Base-by-base conservation (phyloP, 1,140 invertebrate genomes). In the Pemphigus obesinymphae region DNA sequence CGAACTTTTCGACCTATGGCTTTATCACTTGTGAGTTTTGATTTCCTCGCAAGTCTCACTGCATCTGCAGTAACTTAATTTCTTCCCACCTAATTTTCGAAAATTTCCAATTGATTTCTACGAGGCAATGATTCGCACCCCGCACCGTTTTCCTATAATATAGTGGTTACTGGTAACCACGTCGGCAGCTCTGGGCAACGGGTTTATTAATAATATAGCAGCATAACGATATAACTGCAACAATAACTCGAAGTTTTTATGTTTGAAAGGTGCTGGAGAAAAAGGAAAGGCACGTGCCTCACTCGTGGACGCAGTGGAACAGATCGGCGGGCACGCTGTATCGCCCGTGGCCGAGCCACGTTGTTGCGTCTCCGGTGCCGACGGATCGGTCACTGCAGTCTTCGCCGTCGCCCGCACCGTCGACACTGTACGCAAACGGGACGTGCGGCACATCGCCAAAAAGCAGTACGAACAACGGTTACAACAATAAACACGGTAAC, bases 241-340 rank as follows among this genome's bases (percentile, higher is more conserved):
- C n/a, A n/a, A n/a, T n/a, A n/a, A n/a, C n/a, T n/a, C n/a, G n/a
- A n/a, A 23, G 11, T 2, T 31, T 61, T 61, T 20, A 15, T 31
- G 11, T 68, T 40, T 15, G 3, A 2, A 43, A 78, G 75, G 75
- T 37, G 7, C 3, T 55, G 53, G 50, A 37, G n/a, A 78, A 78
- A 17, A 26, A 15, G 0, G 53, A 78, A 23, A 53, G n/a, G 13
- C 48, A 58, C 34, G 50, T 58, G 29, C 34, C 43, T n/a, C 40
- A 55, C 34, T 53, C 75, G 6, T 78, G 75, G 75, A 40, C 34
- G 7, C 75, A 58, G 50, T 78, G 75, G 75, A 55, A 58, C 13
- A 58, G 13, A 10, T 26, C 34, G 31, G 61, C 53, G 11, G 53
- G 53, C n/a, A 40, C 50, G 2, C 50, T 11, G 1, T 55, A 63